Evolutionary conservation across 1,140 invertebrate genomes (phyloP), one percentile per base, ranked within the genome.

Genomic region (Oncopeltus fasciatus): DNA sequence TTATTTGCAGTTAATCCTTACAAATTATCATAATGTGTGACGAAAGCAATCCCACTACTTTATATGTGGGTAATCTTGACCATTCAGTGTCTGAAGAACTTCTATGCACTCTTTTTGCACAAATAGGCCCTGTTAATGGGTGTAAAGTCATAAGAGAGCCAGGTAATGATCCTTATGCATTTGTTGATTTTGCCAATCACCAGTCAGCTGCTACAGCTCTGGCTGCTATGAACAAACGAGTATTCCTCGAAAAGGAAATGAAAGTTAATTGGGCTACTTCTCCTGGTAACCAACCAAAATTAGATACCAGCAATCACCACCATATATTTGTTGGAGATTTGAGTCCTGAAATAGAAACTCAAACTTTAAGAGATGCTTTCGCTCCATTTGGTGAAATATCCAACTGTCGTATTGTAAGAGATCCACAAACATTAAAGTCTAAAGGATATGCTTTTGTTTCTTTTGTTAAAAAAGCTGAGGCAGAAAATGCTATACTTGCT

Each of bases 361-460:
- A 97, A 73, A 92, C 93, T 53, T 77, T 99, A 56, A 84, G 91
- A 70, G 96, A 99, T 69, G 95, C 96, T 16, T 99, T 99, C 74
- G 86, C 89, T 66, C 92, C 92, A 0, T 99, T 98, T 74, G 96
- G 96, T 68, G 95, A 98, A 78, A 98, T 99, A 73, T 98, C 95
- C 73, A 96, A 99, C 74, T 98, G 95, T 76, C 85, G 97, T 74
- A 97, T 99, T 73, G 96, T 99, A 26, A 82, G 94, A 69, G 96
- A 99, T 79, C 92, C 95, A 60, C 92, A 97, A 76, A 98, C 96
- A 57, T 82, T 95, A 71, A 99, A 98, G 80, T 98, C 95, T 67
- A 99, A 98, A 79, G 96, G 97, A 60, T 99, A 99, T 78, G 97
- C 96, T 28, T 99, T 99, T 76, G 95, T 99, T 9, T 98, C 95